Conservation (phyloP, 2,888 invertebrate species). For the Nymphalis urticae region DNA sequence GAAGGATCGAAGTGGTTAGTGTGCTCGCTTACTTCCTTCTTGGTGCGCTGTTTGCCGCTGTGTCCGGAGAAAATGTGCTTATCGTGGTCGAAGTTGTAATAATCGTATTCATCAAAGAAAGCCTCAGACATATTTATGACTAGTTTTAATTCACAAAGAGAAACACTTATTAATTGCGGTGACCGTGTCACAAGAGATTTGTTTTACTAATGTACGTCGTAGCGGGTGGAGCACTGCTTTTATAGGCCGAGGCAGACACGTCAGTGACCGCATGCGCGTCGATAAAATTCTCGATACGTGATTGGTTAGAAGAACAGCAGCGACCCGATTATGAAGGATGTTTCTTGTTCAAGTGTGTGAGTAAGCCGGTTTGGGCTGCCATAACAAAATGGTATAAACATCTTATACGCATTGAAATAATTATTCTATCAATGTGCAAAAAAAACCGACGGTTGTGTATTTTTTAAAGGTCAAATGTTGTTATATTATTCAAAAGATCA, state of each 20-base stretch:
- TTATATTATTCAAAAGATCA: too few species aligned
- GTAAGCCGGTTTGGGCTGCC: constrained; percentile 58
- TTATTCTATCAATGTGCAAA: too few species aligned
- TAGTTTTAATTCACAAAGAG: constrained; percentile 50
- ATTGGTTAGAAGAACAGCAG: constrained; percentile 63
- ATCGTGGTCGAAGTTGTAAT: constrained; percentile 96
- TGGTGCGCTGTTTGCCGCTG: constrained; percentile 94
- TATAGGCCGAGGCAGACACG: constrained; percentile 66
- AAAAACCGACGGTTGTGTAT: too few species aligned
- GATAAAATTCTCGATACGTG: constrained; percentile 67
- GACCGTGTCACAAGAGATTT: constrained; percentile 57
- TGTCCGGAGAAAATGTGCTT: constrained; percentile 93
- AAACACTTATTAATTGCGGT: constrained; percentile 51
- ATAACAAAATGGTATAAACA: constrained; percentile 38
- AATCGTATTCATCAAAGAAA: constrained; percentile 95
- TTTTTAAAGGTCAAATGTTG: too few species aligned
- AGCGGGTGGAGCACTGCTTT: constrained; percentile 50
- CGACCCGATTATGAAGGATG: constrained; percentile 66
- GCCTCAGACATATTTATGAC: constrained; percentile 88
- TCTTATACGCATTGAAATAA: background rate
- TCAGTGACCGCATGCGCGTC: constrained; percentile 80
- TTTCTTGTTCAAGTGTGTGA: constrained; percentile 71
- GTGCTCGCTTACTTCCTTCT: constrained; percentile 93
- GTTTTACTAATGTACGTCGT: constrained; percentile 59
- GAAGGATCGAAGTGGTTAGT: constrained; percentile 95